Conservation (phyloP, 2,888 invertebrate species). For the Drosophila tanythrix region DNA sequence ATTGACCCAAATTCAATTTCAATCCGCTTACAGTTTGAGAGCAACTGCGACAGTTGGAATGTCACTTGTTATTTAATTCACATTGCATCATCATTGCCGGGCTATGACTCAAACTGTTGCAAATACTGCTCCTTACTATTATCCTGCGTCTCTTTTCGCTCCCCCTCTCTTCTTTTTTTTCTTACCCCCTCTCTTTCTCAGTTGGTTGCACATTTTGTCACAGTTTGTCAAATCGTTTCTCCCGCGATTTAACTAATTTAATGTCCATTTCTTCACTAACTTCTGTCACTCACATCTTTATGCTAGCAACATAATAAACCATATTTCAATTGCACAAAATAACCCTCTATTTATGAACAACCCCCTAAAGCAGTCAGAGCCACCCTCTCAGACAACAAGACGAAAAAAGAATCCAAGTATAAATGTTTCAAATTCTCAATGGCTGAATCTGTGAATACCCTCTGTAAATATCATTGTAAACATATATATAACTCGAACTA, state of each 20-base stretch:
- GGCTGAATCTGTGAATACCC: slow-evolving; percentile 24
- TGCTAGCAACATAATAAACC: slow-evolving; percentile 62
- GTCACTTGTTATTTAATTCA: not conserved
- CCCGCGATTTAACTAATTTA: slow-evolving; percentile 60
- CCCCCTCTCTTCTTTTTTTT: not conserved
- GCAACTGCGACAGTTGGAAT: not conserved
- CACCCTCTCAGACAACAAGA: slow-evolving; percentile 37
- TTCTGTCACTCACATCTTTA: slow-evolving; percentile 58
- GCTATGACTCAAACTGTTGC: slow-evolving; percentile 39
- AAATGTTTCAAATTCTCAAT: not conserved
- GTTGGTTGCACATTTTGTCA: slow-evolving; percentile 21
- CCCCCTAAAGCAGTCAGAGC: slow-evolving; percentile 33
- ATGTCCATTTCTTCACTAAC: slow-evolving; percentile 62
- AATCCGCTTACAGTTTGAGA: not conserved
- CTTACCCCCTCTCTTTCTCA: slow-evolving; percentile 2
- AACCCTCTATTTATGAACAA: slow-evolving; percentile 57
- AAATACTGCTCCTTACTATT: slow-evolving; percentile 4
- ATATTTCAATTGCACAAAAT: slow-evolving; percentile 61
- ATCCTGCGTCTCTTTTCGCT: not conserved
- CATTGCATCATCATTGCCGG: slow-evolving; percentile 29
- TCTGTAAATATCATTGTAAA: not conserved
- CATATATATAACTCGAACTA: rapidly evolving
- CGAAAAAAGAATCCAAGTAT: not conserved
- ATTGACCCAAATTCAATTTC: slow-evolving; percentile 55
- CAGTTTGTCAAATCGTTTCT: slow-evolving; percentile 48